These are phyloP conservation scores for Iphiclides podalirius DNA, from an alignment of 2,888 invertebrate species.

Conservation along the genomic window DNA sequence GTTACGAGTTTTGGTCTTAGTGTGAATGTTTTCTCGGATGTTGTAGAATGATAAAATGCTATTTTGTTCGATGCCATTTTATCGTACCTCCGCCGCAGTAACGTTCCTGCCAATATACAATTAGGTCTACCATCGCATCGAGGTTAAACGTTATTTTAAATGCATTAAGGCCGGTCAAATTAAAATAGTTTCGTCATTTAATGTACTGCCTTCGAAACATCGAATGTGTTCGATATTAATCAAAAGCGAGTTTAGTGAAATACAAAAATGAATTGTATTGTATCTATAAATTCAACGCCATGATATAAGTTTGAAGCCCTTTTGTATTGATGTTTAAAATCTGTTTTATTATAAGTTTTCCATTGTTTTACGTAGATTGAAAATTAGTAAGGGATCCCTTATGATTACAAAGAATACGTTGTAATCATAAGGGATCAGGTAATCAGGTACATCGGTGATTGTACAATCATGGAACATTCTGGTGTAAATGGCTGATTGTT, in stretches of 20 bases:
- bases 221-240: not conserved
- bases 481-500: too few species aligned
- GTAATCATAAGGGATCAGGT: too few species aligned
- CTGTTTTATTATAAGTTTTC: too few species aligned
- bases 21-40: constrained; percentile 64
- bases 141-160: constrained; percentile 37
- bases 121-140: constrained; percentile 45
- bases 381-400: too few species aligned
- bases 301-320: too few species aligned
- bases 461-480: too few species aligned
- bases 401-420: too few species aligned
- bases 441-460: too few species aligned
- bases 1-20: constrained; percentile 39
- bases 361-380: too few species aligned
- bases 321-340: too few species aligned
- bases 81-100: constrained; percentile 44
- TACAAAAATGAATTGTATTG: too few species aligned
- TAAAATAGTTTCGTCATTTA: not conserved
- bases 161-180: constrained; percentile 30
- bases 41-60: constrained; percentile 68
- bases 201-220: not conserved
- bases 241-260: not conserved
- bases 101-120: constrained; percentile 44
- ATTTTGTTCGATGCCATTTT: constrained; percentile 60
- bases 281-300: too few species aligned